Conservation (phyloP, 2,888 invertebrate species). For the Arenicola marina region DNA sequence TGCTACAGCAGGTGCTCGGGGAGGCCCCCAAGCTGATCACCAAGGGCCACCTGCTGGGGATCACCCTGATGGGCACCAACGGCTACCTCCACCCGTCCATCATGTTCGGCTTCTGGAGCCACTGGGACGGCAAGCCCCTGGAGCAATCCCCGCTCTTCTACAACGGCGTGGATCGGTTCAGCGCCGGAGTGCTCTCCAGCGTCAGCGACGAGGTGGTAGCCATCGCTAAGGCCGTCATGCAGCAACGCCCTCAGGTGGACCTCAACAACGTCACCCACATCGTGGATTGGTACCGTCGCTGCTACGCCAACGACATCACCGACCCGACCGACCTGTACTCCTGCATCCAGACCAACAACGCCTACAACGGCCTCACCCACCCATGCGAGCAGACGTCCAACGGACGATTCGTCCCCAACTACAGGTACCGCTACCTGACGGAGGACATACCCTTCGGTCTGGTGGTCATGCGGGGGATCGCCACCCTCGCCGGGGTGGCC, state of each 20-base stretch:
- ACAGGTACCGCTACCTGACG: slow-evolving; percentile 37
- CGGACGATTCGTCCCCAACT: slow-evolving; percentile 6
- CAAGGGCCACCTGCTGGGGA: slow-evolving; percentile 41
- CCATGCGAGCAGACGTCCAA: slow-evolving; percentile 24
- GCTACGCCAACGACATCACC: slow-evolving; percentile 39
- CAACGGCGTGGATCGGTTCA: slow-evolving; percentile 41
- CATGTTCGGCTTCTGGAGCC: slow-evolving; percentile 41
- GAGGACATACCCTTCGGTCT: slow-evolving; percentile 47
- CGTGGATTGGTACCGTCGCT: slow-evolving; percentile 37
- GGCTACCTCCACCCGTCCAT: slow-evolving; percentile 45
- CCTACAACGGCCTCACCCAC: slow-evolving; percentile 40
- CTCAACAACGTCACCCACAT: slow-evolving; percentile 15
- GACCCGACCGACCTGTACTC: slow-evolving; percentile 35
- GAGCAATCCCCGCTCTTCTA: slow-evolving; percentile 42
- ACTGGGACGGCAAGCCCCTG: slow-evolving; percentile 42
- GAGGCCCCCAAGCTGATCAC: slow-evolving; percentile 31
- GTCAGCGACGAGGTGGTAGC: slow-evolving; percentile 43
- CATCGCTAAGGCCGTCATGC: slow-evolving; percentile 30
- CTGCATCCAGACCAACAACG: slow-evolving; percentile 40
- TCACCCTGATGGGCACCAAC: slow-evolving; percentile 41
- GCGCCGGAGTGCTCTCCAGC: slow-evolving; percentile 36
- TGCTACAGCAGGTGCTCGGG: slow-evolving; percentile 22
- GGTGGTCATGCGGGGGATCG: slow-evolving; percentile 43
- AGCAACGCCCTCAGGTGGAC: slow-evolving; percentile 12
- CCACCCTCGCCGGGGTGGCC: slow-evolving; percentile 30